These are phyloP conservation scores for Platyscapa corneri DNA, from an alignment of 1,140 invertebrate genomes.

Conservation along the genomic window DNA sequence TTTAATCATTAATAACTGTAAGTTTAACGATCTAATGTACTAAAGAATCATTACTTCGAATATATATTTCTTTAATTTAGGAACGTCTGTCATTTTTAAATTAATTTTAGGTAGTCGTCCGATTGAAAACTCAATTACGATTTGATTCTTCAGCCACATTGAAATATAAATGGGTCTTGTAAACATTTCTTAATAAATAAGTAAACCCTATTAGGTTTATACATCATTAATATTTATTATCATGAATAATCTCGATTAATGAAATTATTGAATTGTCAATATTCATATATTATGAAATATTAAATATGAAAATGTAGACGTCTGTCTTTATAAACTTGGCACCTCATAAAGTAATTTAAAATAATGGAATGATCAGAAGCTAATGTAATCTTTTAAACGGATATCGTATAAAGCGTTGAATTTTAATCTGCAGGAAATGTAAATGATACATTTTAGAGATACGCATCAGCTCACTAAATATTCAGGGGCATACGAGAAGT, in stretches of 20 bases:
- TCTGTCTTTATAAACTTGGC: neutral
- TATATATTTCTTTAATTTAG: neutral
- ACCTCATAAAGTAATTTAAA: neutral
- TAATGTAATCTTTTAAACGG: neutral
- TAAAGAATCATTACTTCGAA: neutral
- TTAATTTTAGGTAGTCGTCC: neutral
- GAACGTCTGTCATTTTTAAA: neutral
- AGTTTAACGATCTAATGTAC: neutral
- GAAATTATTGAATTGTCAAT: neutral
- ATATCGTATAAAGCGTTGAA: slow-evolving; percentile 48
- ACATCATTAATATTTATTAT: neutral
- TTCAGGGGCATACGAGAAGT: neutral
- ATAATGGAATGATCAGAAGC: neutral
- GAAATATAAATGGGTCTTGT: neutral
- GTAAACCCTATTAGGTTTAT: neutral
- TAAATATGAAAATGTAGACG: neutral
- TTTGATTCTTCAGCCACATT: neutral
- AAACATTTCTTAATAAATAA: neutral
- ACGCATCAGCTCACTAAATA: neutral
- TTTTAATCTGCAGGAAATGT: slow-evolving; percentile 51
- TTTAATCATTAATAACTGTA: neutral
- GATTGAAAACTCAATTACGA: neutral
- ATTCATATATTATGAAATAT: neutral
- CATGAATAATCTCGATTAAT: neutral
- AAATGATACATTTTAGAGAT: neutral